These are phyloP conservation scores for Oriolus oriolus DNA, from an alignment of 2,113 vertebrate species.

Conservation along the genomic window DNA sequence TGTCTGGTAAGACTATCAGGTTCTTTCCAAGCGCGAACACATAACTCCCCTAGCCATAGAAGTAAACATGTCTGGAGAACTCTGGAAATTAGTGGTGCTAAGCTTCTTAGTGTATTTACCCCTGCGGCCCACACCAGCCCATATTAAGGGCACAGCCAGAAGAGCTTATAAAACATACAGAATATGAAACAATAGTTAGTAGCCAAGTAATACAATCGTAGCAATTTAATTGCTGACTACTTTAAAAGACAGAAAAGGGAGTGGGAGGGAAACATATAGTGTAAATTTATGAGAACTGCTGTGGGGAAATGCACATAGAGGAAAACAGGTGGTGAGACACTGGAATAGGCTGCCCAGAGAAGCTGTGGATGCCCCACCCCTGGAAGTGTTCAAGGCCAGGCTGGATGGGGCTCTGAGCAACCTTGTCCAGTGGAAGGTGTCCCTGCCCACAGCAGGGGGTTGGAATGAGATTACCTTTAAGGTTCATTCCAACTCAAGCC, in stretches of 20 bases:
- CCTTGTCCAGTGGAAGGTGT: not conserved
- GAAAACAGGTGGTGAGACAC: not conserved
- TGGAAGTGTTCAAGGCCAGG: not conserved
- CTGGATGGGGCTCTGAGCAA: not conserved
- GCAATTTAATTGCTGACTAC: not conserved
- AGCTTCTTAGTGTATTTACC: not conserved
- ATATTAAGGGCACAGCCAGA: not conserved
- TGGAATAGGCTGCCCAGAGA: not conserved
- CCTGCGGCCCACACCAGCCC: not conserved
- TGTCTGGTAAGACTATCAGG: not conserved
- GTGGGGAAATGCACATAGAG: not conserved
- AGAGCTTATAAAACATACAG: not conserved
- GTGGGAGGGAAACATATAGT: not conserved
- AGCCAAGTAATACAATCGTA: not conserved
- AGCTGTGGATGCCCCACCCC: not conserved
- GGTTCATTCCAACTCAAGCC: not conserved
- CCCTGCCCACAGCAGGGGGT: not conserved
- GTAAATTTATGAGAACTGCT: not conserved
- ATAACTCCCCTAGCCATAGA: not conserved
- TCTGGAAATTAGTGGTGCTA: not conserved
- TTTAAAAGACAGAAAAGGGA: not conserved
- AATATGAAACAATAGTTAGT: not conserved
- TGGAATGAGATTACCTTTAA: not conserved
- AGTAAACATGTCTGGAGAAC: not conserved
- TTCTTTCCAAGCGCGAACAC: not conserved